Conservation (phyloP, 2,113 vertebrate species). For the Noturus placidus region DNA sequence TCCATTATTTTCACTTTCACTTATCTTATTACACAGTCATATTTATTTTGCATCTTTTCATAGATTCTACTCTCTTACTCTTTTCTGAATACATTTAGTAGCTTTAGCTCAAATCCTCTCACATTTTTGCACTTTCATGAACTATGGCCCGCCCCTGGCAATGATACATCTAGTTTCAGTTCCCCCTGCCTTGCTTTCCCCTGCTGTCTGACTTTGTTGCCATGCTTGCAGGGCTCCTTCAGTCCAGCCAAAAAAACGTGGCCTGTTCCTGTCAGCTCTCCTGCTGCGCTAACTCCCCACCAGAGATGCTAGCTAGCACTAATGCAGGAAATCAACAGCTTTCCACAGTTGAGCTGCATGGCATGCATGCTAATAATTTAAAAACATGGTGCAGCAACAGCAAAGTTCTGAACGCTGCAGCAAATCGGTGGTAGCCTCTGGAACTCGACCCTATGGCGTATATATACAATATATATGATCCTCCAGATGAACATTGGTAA, state of each 20-base stretch:
- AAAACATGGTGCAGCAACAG: background rate
- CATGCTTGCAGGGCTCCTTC: constrained; percentile 18
- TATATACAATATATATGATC: background rate
- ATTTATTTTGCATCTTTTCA: background rate
- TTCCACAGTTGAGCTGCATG: constrained; percentile 22
- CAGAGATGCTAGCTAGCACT: constrained; percentile 27
- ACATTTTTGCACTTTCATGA: constrained; percentile 13
- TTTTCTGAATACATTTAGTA: constrained; percentile 1
- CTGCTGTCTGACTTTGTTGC: constrained; percentile 38
- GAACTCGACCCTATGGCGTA: background rate
- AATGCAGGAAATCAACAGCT: constrained; percentile 31
- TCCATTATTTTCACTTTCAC: background rate
- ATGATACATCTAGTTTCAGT: constrained; percentile 27
- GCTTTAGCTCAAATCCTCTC: background rate
- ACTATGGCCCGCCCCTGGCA: constrained; percentile 15
- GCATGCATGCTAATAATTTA: constrained; percentile 38
- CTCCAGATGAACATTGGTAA: background rate
- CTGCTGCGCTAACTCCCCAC: constrained; percentile 39
- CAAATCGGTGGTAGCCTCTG: background rate
- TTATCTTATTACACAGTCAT: background rate
- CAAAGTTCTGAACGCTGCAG: background rate
- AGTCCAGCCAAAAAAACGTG: constrained; percentile 21
- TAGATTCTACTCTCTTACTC: background rate
- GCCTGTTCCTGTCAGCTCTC: constrained; percentile 39
- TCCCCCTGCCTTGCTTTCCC: constrained; percentile 9